phyloP scores from a whole-genome alignment of 2,113 vertebrate species.

The Merops nubicus region DNA sequence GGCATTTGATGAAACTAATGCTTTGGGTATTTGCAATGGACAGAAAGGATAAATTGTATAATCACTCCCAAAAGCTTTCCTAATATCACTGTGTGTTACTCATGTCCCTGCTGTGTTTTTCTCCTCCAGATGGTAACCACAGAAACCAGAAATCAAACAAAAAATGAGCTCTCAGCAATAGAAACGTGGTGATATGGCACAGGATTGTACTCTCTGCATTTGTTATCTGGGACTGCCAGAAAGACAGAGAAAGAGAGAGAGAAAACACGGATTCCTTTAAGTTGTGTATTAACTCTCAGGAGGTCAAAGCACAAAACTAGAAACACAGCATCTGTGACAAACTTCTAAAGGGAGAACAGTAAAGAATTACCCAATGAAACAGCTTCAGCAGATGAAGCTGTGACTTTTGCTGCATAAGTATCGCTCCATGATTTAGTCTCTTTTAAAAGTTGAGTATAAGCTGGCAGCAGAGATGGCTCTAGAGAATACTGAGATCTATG shows the following conservation, averaged over 20 bases:
- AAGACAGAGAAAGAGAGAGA: background rate
- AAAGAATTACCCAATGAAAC: background rate
- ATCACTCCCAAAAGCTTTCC: background rate
- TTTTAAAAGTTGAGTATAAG: background rate
- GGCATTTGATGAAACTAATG: background rate
- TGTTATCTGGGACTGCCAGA: background rate
- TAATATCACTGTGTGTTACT: background rate
- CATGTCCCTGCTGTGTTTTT: background rate
- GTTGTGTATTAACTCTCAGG: background rate
- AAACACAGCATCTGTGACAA: background rate
- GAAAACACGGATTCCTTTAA: background rate
- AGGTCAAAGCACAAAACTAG: background rate
- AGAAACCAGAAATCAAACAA: constrained; percentile 10
- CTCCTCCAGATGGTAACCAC: background rate
- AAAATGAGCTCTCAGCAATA: background rate
- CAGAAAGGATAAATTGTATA: background rate
- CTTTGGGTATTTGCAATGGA: background rate
- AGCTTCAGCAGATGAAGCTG: background rate
- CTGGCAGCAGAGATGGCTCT: background rate
- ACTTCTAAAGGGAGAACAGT: background rate
- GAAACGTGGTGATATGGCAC: background rate
- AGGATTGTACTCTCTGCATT: background rate
- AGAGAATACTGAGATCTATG: background rate
- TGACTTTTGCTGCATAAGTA: background rate
- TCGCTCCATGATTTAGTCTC: background rate